These are phyloP conservation scores for Bilobella aurantiaca DNA, from an alignment of 1,140 invertebrate species.

Conservation along the genomic window DNA sequence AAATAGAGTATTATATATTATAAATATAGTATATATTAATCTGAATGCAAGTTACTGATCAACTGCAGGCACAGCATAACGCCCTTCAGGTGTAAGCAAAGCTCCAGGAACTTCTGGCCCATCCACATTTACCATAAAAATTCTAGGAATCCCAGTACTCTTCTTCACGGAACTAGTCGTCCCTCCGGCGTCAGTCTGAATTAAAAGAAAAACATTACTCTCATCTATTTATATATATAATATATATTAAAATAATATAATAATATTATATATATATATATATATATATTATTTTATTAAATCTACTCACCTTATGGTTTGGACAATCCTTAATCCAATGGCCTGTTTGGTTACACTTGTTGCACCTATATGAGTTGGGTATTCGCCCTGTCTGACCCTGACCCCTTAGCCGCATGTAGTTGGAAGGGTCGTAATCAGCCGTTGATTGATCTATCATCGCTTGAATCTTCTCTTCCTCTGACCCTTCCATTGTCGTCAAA, in stretches of 20 bases:
- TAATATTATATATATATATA: too few relatives aligned
- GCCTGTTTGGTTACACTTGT: conserved; percentile 79
- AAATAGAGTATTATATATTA: conserved; percentile 35
- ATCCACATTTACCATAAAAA: conserved; percentile 88
- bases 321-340: conserved; percentile 96
- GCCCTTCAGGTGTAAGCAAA: conserved; percentile 83
- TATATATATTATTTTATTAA: too few relatives aligned
- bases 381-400: conserved; percentile 77
- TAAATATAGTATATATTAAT: too few relatives aligned
- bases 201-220: too few relatives aligned
- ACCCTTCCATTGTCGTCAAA: conserved; percentile 75
- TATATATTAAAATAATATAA: too few relatives aligned
- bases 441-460: conserved; percentile 95
- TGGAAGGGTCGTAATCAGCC: conserved; percentile 89
- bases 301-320: too few relatives aligned
- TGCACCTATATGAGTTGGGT: conserved; percentile 79
- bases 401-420: conserved; percentile 80
- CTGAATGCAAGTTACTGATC: conserved; percentile 64
- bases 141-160: conserved; percentile 92
- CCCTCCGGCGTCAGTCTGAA: too few relatives aligned
- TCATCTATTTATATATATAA: too few relatives aligned
- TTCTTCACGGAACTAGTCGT: conserved; percentile 59
- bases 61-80: conserved; percentile 79
- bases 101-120: conserved; percentile 79
- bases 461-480: conserved; percentile 93